Conservation (phyloP, 2,113 vertebrate genomes). For the Rhombomys opimus region DNA sequence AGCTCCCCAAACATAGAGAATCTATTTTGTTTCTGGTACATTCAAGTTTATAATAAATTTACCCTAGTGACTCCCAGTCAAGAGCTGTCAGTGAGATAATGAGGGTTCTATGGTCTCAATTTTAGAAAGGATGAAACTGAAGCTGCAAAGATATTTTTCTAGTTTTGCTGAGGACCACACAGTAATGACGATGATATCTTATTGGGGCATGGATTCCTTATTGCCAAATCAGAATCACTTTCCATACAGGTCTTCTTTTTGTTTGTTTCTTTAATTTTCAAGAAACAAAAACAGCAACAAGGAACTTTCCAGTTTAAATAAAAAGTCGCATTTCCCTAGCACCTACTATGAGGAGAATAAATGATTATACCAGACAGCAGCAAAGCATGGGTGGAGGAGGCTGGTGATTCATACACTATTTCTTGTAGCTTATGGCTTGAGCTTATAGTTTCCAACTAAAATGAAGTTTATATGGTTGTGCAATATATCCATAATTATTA, state of each 20-base stretch:
- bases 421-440: background rate
- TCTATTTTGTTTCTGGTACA: background rate
- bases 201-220: background rate
- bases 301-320: conserved; percentile 18
- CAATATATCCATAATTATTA: background rate
- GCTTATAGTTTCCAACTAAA: background rate
- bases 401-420: background rate
- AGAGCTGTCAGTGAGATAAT: background rate
- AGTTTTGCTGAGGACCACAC: background rate
- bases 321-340: background rate
- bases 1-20: background rate
- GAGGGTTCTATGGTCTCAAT: background rate
- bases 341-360: background rate
- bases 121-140: background rate
- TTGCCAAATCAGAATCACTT: background rate
- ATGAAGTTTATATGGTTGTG: background rate
- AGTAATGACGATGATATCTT: background rate
- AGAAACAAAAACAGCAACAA: background rate
- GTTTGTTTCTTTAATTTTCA: background rate
- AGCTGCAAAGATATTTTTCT: background rate
- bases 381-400: accelerated
- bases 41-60: conserved; percentile 7
- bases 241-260: background rate
- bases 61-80: background rate
- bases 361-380: background rate